Conservation (phyloP, 30 jellyfish, hydroid and myxozoan species). For the Sanderia malayensis region DNA sequence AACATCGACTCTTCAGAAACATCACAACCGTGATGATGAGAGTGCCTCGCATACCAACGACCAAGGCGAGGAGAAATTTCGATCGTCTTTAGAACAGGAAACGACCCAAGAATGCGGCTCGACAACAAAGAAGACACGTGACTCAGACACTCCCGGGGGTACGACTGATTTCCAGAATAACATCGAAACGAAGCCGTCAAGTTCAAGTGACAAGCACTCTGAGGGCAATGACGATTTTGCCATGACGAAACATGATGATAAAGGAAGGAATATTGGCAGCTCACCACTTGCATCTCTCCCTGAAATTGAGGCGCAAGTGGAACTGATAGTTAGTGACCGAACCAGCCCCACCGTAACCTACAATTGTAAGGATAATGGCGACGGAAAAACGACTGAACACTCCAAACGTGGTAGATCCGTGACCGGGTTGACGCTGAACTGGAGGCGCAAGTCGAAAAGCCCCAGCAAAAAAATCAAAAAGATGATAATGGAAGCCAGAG, state of each 20-base stretch:
- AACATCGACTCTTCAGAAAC: neutral
- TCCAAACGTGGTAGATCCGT: neutral
- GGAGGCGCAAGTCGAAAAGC: conserved; percentile 9
- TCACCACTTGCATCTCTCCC: neutral
- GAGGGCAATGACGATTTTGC: neutral
- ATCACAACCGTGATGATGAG: neutral
- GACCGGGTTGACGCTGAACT: neutral
- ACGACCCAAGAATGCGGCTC: neutral
- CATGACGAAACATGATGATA: neutral
- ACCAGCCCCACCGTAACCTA: neutral
- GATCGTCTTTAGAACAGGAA: neutral
- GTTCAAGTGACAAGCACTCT: neutral
- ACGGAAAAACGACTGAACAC: neutral
- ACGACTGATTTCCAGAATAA: neutral
- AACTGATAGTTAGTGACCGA: neutral
- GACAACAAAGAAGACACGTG: neutral
- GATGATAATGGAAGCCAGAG: conserved; percentile 68
- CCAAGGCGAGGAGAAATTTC: neutral
- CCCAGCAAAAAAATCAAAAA: conserved; percentile 39
- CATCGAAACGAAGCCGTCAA: neutral
- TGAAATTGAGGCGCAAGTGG: neutral
- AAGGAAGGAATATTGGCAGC: neutral
- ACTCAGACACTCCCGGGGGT: neutral
- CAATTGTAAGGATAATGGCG: neutral
- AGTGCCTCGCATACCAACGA: neutral